Evolutionary conservation across 2,113 vertebrate genomes (phyloP).

Genomic region (Trochalopteron elliotii): DNA sequence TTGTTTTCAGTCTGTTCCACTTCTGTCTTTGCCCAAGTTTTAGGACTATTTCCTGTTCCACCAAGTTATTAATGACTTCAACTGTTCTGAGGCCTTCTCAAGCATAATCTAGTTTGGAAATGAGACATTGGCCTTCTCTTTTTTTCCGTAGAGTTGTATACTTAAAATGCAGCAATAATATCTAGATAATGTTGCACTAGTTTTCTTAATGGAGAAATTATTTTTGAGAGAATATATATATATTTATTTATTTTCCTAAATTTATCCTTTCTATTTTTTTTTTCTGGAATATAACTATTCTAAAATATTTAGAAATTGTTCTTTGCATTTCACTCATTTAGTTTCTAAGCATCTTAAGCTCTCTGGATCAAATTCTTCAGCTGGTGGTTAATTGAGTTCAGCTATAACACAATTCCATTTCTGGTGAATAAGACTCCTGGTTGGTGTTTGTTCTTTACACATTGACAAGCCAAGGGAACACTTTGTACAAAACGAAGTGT

Average conservation of each 20-base stretch:
- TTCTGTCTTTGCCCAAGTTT: not conserved
- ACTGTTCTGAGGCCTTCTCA: not conserved
- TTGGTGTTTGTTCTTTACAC: slow-evolving; percentile 52
- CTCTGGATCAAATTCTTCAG: slow-evolving; percentile 18
- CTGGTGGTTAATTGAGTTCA: slow-evolving; percentile 43
- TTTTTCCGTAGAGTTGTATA: not conserved
- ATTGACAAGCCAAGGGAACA: slow-evolving; percentile 15
- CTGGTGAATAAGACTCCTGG: slow-evolving; percentile 38
- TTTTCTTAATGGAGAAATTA: not conserved
- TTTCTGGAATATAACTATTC: not conserved
- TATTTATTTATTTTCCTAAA: not conserved
- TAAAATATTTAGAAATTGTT: not conserved
- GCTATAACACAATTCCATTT: slow-evolving; percentile 24
- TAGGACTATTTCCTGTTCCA: not conserved
- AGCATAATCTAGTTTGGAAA: not conserved
- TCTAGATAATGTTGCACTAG: not conserved
- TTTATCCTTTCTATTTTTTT: not conserved
- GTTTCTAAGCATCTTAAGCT: slow-evolving; percentile 16
- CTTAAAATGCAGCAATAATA: not conserved
- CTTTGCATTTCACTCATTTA: slow-evolving; percentile 15
- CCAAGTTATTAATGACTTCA: not conserved
- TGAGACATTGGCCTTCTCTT: not conserved
- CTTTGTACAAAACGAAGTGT: not conserved
- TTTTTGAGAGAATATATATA: not conserved
- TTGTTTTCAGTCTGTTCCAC: not conserved